Evolutionary conservation across 2,797 vertebrate genomes (phyloP).

Genomic region (Tamandua tetradactyla): DNA sequence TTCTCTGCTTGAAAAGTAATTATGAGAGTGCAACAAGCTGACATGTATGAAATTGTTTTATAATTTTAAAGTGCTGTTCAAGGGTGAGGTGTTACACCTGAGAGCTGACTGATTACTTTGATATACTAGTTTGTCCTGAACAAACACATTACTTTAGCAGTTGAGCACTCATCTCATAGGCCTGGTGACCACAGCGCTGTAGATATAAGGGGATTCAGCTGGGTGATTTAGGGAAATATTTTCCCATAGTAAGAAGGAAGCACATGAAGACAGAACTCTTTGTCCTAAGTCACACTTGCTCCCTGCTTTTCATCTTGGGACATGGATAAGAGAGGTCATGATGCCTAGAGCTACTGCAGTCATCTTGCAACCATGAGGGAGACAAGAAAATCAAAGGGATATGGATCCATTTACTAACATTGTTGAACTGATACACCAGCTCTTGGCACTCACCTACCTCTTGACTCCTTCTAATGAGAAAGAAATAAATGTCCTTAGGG

Average conservation of each 20-base stretch:
- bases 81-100: neutral
- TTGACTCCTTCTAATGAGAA: neutral
- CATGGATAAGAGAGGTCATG: neutral
- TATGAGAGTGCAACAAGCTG: neutral
- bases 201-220: neutral
- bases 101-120: neutral
- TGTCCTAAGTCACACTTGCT: too few species aligned
- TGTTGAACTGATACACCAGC: neutral
- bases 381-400: neutral
- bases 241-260: neutral
- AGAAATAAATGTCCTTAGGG: neutral
- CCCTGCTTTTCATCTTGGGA: neutral
- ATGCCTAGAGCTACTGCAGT: neutral
- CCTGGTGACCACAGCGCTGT: neutral
- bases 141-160: neutral
- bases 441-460: too few species aligned
- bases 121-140: neutral
- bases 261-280: neutral
- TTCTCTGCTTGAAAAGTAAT: neutral
- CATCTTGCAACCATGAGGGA: neutral
- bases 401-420: neutral
- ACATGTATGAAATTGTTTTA: neutral
- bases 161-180: neutral
- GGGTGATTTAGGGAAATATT: too few species aligned
- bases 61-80: neutral